phyloP scores from a whole-genome alignment of 2,888 invertebrate species.

The Hyppa rectilinea region DNA sequence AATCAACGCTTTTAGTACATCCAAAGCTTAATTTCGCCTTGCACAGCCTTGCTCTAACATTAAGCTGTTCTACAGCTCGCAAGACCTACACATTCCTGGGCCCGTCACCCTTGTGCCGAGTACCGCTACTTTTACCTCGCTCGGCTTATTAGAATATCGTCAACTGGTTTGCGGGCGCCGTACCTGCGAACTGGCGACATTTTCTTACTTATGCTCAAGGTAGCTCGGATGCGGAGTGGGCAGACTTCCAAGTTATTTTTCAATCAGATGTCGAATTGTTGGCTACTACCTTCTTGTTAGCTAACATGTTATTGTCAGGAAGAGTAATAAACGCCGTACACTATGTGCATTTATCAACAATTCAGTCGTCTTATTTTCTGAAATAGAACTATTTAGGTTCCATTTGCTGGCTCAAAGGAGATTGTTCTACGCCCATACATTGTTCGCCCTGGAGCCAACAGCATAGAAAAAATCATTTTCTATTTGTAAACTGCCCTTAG shows the following conservation, averaged over 20 bases:
- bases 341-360: background rate
- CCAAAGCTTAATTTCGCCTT: background rate
- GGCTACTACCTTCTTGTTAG: background rate
- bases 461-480: too few species aligned
- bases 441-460: too few species aligned
- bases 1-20: background rate
- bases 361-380: background rate
- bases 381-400: background rate
- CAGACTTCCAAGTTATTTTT: constrained; percentile 40
- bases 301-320: background rate
- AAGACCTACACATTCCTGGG: constrained; percentile 55
- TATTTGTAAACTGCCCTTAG: too few species aligned
- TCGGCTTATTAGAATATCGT: constrained; percentile 63
- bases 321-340: background rate
- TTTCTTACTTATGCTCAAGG: constrained; percentile 43
- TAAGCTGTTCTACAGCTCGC: constrained; percentile 27
- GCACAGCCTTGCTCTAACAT: constrained; percentile 4
- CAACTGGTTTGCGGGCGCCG: constrained; percentile 59
- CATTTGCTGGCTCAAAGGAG: background rate
- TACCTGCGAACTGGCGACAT: constrained; percentile 51
- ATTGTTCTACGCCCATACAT: too few species aligned
- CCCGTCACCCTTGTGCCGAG: constrained; percentile 54
- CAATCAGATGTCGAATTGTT: constrained; percentile 30
- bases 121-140: constrained; percentile 62
- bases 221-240: constrained; percentile 20